These are phyloP conservation scores for Tipula vernalis DNA, from an alignment of 2,888 invertebrate genomes.

Conservation along the genomic window DNA sequence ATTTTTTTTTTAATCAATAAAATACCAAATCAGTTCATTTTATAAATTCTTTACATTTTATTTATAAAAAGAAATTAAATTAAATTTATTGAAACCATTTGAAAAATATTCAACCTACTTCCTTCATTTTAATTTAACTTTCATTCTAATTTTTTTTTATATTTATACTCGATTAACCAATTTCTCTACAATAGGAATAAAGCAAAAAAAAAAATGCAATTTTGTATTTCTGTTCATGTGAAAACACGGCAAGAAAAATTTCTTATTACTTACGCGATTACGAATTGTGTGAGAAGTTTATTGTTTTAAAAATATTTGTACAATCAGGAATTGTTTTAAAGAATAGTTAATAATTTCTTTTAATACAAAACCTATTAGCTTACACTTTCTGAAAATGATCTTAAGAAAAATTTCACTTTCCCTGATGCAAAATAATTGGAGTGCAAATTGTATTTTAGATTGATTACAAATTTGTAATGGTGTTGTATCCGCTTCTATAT, in stretches of 20 bases:
- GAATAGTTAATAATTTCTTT: not conserved
- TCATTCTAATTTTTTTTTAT: not conserved
- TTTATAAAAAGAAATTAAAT: not conserved
- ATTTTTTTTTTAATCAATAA: not conserved
- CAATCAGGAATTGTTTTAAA: not conserved
- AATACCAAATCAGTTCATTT: not conserved
- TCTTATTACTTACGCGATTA: not conserved
- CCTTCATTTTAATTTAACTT: slow-evolving; percentile 4
- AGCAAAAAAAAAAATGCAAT: not conserved
- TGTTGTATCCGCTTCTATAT: not conserved
- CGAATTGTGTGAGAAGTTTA: not conserved
- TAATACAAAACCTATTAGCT: not conserved
- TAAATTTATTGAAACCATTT: not conserved
- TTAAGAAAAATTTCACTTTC: not conserved
- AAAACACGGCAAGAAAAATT: not conserved
- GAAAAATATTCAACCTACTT: not conserved
- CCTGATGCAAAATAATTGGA: not conserved
- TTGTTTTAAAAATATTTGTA: not conserved
- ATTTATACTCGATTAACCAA: slow-evolving; percentile 1
- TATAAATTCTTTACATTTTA: not conserved
- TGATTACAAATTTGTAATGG: not conserved
- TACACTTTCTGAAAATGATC: not conserved
- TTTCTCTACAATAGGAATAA: not conserved
- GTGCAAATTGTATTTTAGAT: not conserved
- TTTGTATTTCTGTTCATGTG: not conserved